A percentile compares a stretch with the other conserved stretches of the same genome.
phyloP scores from a whole-genome alignment of 1,140 invertebrate species.

The Drosophila truncata region DNA sequence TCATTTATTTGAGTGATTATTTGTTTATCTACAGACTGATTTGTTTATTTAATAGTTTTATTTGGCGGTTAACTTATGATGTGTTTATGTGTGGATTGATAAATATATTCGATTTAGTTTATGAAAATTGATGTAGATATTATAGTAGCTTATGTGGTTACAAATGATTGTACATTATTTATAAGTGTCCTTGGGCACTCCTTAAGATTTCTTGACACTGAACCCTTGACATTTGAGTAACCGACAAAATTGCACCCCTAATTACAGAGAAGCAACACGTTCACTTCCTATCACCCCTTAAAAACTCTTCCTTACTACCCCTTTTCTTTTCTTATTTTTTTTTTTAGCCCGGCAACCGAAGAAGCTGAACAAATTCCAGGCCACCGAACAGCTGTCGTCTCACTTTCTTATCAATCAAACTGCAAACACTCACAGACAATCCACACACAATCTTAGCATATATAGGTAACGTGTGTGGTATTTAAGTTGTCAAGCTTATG shows the following conservation, averaged over 20 bases:
- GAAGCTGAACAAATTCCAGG: conserved; percentile 28
- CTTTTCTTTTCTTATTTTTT: background rate
- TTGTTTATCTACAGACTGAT: conserved; percentile 58
- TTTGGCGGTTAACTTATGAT: conserved; percentile 13
- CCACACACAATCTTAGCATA: conserved; percentile 9
- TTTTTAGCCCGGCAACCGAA: conserved; percentile 16
- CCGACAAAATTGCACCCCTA: conserved; percentile 64
- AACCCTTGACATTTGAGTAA: conserved; percentile 26
- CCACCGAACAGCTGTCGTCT: conserved; percentile 59
- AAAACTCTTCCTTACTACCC: conserved; percentile 19
- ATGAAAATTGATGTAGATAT: conserved; percentile 3
- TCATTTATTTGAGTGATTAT: conserved; percentile 56
- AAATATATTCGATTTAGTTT: conserved; percentile 6
- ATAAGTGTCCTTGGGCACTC: conserved; percentile 4
- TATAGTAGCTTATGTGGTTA: conserved; percentile 3
- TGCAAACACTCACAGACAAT: conserved; percentile 35
- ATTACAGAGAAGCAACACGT: conserved; percentile 54
- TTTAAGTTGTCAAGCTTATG: conserved; percentile 61
- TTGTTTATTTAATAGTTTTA: conserved; percentile 49
- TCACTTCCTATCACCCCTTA: background rate
- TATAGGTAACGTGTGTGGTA: conserved; percentile 39
- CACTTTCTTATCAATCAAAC: conserved; percentile 76
- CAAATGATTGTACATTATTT: conserved; percentile 4
- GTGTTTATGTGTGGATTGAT: conserved; percentile 7
- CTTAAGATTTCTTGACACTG: conserved; percentile 43